phyloP scores from a whole-genome alignment of 2,113 vertebrate species.

The Corythornis vintsioides region DNA sequence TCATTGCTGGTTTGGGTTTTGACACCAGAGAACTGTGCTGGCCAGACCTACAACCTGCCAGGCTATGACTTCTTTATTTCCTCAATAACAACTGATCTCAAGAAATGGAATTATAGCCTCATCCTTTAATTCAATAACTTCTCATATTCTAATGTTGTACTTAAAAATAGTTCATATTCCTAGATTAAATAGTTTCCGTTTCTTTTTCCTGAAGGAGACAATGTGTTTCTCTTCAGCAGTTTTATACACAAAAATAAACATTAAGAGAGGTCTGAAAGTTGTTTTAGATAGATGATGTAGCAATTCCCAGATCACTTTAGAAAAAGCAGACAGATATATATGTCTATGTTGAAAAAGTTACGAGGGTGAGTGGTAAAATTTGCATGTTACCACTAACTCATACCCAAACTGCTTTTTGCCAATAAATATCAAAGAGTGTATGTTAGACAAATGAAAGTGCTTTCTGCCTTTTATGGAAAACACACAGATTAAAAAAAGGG shows the following conservation, averaged over 20 bases:
- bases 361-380: background rate
- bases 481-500: background rate
- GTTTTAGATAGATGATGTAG: background rate
- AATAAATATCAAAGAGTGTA: background rate
- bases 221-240: background rate
- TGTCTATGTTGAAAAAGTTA: background rate
- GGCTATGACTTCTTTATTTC: background rate
- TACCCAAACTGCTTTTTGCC: background rate
- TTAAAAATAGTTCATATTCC: background rate
- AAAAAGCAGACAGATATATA: background rate
- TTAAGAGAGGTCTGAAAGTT: background rate
- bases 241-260: background rate
- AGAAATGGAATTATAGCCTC: background rate
- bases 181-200: background rate
- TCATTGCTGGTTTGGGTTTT: slow-evolving; percentile 4
- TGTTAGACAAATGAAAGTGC: background rate
- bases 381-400: background rate
- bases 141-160: background rate
- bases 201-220: background rate
- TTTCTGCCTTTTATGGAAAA: background rate
- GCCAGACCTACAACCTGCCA: background rate
- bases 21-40: background rate
- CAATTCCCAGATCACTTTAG: background rate
- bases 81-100: background rate
- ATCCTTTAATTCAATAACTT: background rate